phyloP scores from a whole-genome alignment of 2,888 invertebrate species.

The Hirtodrosophila duncani region DNA sequence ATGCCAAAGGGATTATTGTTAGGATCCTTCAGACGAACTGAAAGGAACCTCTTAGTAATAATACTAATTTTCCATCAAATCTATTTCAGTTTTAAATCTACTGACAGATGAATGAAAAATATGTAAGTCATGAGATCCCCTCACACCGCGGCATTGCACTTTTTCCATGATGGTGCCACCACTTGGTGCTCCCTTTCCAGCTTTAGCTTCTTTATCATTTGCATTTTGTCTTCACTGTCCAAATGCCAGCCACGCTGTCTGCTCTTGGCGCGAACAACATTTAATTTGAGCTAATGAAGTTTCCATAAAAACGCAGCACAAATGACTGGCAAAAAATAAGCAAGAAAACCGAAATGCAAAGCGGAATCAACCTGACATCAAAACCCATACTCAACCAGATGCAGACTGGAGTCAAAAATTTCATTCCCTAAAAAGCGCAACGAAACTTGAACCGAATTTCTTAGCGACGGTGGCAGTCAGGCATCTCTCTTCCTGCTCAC shows the following conservation, averaged over 20 bases:
- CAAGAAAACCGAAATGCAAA: background rate
- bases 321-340: conserved; percentile 30
- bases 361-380: too few species aligned
- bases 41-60: too few species aligned
- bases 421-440: too few species aligned
- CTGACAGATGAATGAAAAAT: too few species aligned
- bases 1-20: too few species aligned
- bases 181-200: background rate
- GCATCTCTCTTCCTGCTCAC: conserved; percentile 50
- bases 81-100: too few species aligned
- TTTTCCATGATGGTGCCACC: background rate
- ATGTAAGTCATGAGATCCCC: too few species aligned
- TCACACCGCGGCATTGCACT: conserved; percentile 12
- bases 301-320: conserved; percentile 44
- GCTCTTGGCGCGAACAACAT: conserved; percentile 57
- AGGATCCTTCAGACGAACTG: too few species aligned
- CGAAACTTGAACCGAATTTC: too few species aligned
- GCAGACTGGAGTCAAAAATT: too few species aligned
- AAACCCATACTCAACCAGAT: too few species aligned
- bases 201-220: conserved; percentile 1
- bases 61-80: too few species aligned
- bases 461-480: background rate
- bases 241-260: conserved; percentile 60
- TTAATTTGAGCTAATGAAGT: conserved; percentile 67
- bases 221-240: conserved; percentile 1